Conservation (phyloP, 2,888 invertebrate species). For the Ecdyonurus torrentis region DNA sequence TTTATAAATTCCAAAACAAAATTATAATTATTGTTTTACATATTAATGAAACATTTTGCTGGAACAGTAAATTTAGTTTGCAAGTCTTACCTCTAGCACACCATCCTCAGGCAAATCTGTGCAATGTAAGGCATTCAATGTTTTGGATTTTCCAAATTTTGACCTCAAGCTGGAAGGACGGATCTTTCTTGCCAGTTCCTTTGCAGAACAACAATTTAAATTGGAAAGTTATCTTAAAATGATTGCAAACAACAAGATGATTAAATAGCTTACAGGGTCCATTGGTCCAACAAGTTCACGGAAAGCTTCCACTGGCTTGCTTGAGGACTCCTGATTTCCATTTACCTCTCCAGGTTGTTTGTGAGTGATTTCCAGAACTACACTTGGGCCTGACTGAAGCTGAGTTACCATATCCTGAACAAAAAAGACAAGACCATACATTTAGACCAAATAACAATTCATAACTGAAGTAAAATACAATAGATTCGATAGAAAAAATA, state of each 20-base stretch:
- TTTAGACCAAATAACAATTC: too few relatives aligned
- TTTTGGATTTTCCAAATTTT: conserved; percentile 61
- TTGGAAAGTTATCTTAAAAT: not conserved
- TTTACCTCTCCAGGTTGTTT: not conserved
- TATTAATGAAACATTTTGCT: too few relatives aligned
- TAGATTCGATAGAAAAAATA: too few relatives aligned
- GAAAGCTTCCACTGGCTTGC: conserved; percentile 49
- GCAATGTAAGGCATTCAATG: conserved; percentile 81
- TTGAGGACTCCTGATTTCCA: not conserved
- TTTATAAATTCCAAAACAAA: too few relatives aligned
- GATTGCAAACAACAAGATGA: not conserved
- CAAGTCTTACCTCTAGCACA: conserved; percentile 52
- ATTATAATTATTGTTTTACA: too few relatives aligned
- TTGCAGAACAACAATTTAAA: not conserved
- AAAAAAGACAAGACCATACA: too few relatives aligned
- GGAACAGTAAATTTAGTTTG: too few relatives aligned
- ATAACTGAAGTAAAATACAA: too few relatives aligned
- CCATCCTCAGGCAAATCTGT: conserved; percentile 86
- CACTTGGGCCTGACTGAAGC: conserved; percentile 65
- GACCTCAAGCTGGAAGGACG: conserved; percentile 73
- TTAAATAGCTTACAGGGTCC: conserved; percentile 55
- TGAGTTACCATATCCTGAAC: conserved; percentile 71
- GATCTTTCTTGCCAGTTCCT: conserved; percentile 73
- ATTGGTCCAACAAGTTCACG: conserved; percentile 72
- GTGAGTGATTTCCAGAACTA: conserved; percentile 69